A percentile compares a stretch with the other conserved stretches of the same genome.
Evolutionary conservation across 2,113 vertebrate species (phyloP).

Genomic region (Hippolais icterina): DNA sequence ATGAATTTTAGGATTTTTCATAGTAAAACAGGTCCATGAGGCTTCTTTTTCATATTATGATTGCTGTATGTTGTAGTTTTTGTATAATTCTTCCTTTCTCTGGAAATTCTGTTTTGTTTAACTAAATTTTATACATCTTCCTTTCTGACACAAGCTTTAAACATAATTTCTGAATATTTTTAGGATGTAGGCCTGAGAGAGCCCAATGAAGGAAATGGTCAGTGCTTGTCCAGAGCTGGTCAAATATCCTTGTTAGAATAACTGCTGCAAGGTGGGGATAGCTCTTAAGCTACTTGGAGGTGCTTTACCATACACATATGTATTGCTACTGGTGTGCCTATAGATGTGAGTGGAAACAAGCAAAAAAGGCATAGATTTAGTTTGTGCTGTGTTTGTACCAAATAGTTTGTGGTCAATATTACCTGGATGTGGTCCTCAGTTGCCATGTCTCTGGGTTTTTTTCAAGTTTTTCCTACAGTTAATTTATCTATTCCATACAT

Average conservation of each 20-base stretch:
- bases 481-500: background rate
- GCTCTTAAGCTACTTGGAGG: background rate
- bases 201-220: background rate
- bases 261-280: background rate
- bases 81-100: background rate
- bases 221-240: background rate
- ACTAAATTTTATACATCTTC: background rate
- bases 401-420: background rate
- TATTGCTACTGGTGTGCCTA: background rate
- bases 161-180: background rate
- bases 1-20: background rate
- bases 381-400: background rate
- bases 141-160: background rate
- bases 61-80: background rate
- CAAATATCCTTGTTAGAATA: background rate
- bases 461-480: background rate
- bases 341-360: background rate
- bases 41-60: background rate
- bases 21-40: background rate
- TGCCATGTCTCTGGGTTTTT: background rate
- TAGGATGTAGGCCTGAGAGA: background rate
- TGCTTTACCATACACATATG: background rate
- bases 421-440: fast-evolving
- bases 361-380: background rate
- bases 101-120: background rate